These are phyloP conservation scores for Triops longicaudatus DNA, from an alignment of 1,140 invertebrate genomes.

Conservation along the genomic window DNA sequence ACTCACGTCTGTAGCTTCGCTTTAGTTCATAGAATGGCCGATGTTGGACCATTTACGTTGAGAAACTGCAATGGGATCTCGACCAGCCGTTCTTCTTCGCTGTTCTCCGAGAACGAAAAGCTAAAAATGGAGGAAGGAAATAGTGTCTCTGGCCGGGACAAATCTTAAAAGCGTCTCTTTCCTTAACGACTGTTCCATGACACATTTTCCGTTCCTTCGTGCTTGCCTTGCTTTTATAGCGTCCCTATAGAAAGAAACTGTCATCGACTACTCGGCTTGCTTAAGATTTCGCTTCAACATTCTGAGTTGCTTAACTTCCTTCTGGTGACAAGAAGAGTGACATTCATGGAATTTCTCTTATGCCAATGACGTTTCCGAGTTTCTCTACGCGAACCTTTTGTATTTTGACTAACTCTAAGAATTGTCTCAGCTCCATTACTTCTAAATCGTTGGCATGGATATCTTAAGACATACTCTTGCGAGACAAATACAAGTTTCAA, in stretches of 20 bases:
- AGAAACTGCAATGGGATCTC: slow-evolving; percentile 2
- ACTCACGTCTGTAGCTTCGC: neutral
- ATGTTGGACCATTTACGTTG: neutral
- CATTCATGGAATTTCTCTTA: no score
- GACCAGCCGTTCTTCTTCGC: neutral
- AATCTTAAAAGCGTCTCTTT: slow-evolving; percentile 12
- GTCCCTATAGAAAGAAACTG: neutral
- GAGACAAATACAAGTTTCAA: no score
- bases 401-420: no score
- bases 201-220: neutral
- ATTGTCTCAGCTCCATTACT: no score
- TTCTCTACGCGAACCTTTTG: no score
- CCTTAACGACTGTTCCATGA: slow-evolving; percentile 1
- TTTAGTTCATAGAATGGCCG: neutral
- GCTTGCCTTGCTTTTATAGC: neutral
- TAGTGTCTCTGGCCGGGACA: neutral
- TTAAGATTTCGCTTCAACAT: neutral
- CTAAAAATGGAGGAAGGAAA: neutral
- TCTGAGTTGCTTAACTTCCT: no score
- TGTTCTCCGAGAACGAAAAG: neutral
- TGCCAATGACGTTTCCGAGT: no score
- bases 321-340: no score
- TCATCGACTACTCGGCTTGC: neutral
- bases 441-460: no score
- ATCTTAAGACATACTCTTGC: no score